Percentiles rank a stretch among this genome's conserved stretches.
Conservation (phyloP, 37 sponge, comb jelly and placozoan genomes). For the Amphimedon queenslandica region DNA sequence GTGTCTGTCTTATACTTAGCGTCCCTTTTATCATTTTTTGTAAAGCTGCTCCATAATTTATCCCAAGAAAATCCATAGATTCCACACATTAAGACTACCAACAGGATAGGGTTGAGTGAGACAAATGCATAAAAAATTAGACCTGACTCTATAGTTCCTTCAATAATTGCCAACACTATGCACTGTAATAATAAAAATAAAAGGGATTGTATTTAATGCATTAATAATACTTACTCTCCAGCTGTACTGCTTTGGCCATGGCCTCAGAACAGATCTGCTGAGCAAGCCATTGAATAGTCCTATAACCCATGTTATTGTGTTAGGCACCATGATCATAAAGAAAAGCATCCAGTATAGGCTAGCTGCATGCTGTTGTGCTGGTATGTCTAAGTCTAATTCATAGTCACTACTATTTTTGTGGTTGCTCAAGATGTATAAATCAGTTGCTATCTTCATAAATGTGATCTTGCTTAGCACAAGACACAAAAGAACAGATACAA, state of each 20-base stretch:
- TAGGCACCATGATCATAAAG: slow-evolving; percentile 62
- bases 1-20: neutral
- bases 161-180: slow-evolving; percentile 8
- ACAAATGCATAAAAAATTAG: slow-evolving; percentile 37
- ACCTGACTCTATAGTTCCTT: slow-evolving; percentile 34
- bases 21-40: too few relatives aligned
- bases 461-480: slow-evolving; percentile 62
- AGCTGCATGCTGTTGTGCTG: neutral
- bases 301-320: slow-evolving; percentile 50
- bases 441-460: slow-evolving; percentile 33
- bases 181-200: slow-evolving; percentile 14
- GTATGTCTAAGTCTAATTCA: neutral
- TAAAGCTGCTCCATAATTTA: too few relatives aligned
- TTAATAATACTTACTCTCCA: slow-evolving; percentile 18
- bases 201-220: neutral
- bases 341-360: slow-evolving; percentile 64
- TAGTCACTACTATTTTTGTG: too few relatives aligned
- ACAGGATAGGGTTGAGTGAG: slow-evolving; percentile 22
- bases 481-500: slow-evolving; percentile 19
- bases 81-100: slow-evolving; percentile 40
- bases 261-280: slow-evolving; percentile 50
- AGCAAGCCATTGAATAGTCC: slow-evolving; percentile 57
- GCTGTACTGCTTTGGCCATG: slow-evolving; percentile 68
- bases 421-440: slow-evolving; percentile 9
- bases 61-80: slow-evolving; percentile 8